Conservation (phyloP, 2,113 vertebrate species). For the Scartelaos histophorus region DNA sequence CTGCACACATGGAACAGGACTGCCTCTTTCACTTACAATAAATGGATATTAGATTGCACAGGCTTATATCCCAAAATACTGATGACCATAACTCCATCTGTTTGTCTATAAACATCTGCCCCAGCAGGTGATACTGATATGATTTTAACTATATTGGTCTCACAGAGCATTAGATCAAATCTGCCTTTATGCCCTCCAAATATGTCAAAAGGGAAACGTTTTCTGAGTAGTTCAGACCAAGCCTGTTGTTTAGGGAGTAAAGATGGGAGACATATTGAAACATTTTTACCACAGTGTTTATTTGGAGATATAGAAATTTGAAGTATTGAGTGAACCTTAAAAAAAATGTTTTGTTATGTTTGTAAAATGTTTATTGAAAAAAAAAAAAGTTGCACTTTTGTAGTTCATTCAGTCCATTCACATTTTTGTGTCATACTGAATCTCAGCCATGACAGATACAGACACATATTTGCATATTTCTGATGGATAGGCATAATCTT, state of each 20-base stretch:
- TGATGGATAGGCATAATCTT: no score
- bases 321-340: neutral
- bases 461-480: no score
- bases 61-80: conserved; percentile 23
- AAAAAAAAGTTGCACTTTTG: neutral
- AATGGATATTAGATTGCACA: conserved; percentile 8
- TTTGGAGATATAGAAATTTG: neutral
- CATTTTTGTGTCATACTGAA: no score
- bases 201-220: neutral
- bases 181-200: neutral
- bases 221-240: neutral
- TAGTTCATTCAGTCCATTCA: no score
- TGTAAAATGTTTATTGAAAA: no score
- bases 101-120: conserved; percentile 32
- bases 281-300: no score
- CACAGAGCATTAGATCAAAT: neutral
- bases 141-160: neutral
- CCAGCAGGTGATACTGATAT: conserved; percentile 3
- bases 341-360: no score
- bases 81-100: conserved; percentile 25
- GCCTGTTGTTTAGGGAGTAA: neutral
- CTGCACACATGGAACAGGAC: neutral
- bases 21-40: neutral
- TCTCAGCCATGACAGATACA: no score
- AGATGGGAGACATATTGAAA: neutral